Percentiles rank a stretch among this genome's conserved stretches.
phyloP scores from a whole-genome alignment of 2,797 vertebrate species.

The Sciurus carolinensis region DNA sequence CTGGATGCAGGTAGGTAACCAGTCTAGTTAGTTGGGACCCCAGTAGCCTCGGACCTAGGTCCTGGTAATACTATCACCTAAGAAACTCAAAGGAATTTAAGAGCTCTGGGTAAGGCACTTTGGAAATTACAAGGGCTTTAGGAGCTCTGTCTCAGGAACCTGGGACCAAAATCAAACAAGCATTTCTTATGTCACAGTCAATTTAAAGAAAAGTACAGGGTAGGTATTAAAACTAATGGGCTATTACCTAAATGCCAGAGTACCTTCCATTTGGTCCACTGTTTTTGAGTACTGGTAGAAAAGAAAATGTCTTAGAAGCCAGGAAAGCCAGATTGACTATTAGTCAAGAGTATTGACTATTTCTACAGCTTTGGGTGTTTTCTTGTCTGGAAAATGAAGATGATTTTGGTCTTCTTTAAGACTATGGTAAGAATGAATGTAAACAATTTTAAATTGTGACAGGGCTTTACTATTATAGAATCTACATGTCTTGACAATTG shows the following conservation, averaged over 20 bases:
- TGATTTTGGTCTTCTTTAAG: constrained; percentile 25
- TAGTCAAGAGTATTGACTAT: not conserved
- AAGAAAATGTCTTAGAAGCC: constrained; percentile 35
- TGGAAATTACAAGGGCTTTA: not conserved
- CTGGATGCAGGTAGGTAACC: too few relatives aligned
- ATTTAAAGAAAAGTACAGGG: constrained; percentile 59
- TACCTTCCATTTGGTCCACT: constrained; percentile 18
- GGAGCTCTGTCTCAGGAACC: not conserved
- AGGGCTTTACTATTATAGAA: not conserved
- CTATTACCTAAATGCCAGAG: constrained; percentile 27
- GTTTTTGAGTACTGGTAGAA: constrained; percentile 5
- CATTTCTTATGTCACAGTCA: constrained; percentile 4
- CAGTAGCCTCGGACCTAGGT: too few relatives aligned
- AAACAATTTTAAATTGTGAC: not conserved
- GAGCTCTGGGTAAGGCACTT: not conserved
- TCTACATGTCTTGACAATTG: not conserved
- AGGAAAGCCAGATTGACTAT: not conserved
- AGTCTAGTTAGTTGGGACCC: too few relatives aligned
- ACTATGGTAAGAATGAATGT: not conserved
- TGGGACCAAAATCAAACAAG: not conserved
- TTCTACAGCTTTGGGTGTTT: constrained; percentile 27
- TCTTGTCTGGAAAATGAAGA: constrained; percentile 22
- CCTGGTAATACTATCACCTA: not conserved
- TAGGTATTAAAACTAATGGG: not conserved
- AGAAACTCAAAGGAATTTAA: not conserved